Conservation (phyloP, 2,113 vertebrate species). For the Hydropotes inermis region DNA sequence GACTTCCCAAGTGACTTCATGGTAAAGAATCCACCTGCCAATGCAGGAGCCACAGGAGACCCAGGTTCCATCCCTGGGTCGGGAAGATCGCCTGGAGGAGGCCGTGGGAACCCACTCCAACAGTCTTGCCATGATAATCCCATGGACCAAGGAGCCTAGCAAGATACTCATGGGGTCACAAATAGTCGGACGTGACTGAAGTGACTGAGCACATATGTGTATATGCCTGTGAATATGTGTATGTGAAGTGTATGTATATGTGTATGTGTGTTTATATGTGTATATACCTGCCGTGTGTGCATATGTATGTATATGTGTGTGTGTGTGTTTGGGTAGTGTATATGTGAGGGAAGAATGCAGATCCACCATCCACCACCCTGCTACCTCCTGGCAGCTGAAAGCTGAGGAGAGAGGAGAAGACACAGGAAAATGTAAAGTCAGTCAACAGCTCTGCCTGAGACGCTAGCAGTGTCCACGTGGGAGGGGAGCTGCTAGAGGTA, state of each 20-base stretch:
- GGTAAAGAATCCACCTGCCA: neutral
- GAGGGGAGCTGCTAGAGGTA: neutral
- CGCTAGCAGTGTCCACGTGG: neutral
- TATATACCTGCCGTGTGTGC: neutral
- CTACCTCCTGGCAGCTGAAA: neutral
- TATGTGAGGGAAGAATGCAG: neutral
- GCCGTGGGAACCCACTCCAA: neutral
- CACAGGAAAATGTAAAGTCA: neutral
- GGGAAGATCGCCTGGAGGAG: neutral
- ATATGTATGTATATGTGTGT: accelerated
- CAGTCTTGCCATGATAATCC: neutral
- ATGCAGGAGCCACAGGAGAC: neutral
- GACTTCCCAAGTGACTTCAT: neutral
- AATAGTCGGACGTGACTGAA: neutral
- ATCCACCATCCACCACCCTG: neutral
- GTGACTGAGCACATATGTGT: neutral
- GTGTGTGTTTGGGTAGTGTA: neutral
- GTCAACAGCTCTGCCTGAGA: neutral
- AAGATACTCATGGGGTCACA: neutral
- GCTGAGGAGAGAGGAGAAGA: neutral
- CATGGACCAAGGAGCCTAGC: neutral
- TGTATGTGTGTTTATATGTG: neutral
- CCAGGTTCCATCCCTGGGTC: neutral
- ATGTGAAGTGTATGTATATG: neutral
- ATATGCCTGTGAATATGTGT: neutral